These are phyloP conservation scores for Pandion haliaetus DNA, from an alignment of 2,113 vertebrate genomes.

Conservation along the genomic window DNA sequence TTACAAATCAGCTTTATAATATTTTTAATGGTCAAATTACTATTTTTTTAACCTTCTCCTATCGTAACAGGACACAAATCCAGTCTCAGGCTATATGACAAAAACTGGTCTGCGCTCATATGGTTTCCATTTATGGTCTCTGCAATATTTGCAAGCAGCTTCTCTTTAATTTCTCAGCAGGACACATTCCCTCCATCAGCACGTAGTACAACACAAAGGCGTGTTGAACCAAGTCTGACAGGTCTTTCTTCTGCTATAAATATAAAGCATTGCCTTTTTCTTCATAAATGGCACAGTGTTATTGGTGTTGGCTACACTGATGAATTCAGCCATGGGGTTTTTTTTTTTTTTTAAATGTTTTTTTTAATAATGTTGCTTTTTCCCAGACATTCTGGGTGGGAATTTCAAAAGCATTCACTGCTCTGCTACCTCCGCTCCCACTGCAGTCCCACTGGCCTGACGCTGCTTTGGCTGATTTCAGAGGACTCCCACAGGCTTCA, in stretches of 20 bases:
- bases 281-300: not conserved
- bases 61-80: not conserved
- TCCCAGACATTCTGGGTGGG: constrained; percentile 33
- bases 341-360: not conserved
- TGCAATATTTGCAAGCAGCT: not conserved
- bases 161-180: constrained; percentile 42
- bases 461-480: not conserved
- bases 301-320: not conserved
- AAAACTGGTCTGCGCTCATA: not conserved
- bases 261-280: constrained; percentile 6
- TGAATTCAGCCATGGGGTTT: not conserved
- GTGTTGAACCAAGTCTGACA: constrained; percentile 19
- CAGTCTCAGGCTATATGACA: not conserved
- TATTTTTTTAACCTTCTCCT: not conserved
- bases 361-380: not conserved
- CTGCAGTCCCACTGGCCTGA: not conserved
- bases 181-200: not conserved
- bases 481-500: constrained; percentile 31
- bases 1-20: not conserved
- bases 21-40: not conserved
- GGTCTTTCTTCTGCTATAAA: constrained; percentile 36
- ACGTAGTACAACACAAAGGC: not conserved
- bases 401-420: constrained; percentile 28
- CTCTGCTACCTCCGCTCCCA: not conserved
- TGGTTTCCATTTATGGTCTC: constrained; percentile 16